Percentiles rank a stretch among this genome's conserved stretches.
phyloP scores from a whole-genome alignment of 2,113 vertebrate species.

The Onychorhynchus coronatus region DNA sequence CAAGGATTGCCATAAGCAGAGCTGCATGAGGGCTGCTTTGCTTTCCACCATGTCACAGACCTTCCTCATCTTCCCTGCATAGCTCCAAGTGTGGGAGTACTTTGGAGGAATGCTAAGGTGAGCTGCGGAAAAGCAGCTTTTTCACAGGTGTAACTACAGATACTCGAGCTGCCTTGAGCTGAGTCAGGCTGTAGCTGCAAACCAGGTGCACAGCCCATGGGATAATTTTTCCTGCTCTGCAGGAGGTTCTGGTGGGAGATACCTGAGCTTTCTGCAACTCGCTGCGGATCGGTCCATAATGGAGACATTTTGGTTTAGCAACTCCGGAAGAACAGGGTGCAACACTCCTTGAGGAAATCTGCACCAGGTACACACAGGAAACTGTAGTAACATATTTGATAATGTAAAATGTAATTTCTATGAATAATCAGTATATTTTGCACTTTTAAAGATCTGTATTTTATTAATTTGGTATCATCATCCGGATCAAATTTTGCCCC shows the following conservation, averaged over 20 bases:
- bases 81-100: not conserved
- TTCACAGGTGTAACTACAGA: not conserved
- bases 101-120: not conserved
- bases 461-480: not conserved
- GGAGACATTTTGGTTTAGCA: not conserved
- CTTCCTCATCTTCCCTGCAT: not conserved
- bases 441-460: not conserved
- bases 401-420: rapidly evolving
- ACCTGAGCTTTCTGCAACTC: not conserved
- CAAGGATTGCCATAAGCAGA: not conserved
- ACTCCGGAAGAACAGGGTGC: not conserved
- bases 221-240: not conserved
- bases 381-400: not conserved
- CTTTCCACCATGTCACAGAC: not conserved
- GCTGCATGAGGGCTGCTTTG: not conserved
- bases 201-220: not conserved
- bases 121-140: not conserved
- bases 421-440: not conserved
- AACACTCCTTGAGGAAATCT: not conserved
- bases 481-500: not conserved
- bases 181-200: not conserved
- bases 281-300: rapidly evolving
- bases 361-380: not conserved
- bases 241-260: rapidly evolving
- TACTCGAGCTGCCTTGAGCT: not conserved